Evolutionary conservation across 2,888 invertebrate genomes (phyloP).

Genomic region (Frankliniella intonsa): DNA sequence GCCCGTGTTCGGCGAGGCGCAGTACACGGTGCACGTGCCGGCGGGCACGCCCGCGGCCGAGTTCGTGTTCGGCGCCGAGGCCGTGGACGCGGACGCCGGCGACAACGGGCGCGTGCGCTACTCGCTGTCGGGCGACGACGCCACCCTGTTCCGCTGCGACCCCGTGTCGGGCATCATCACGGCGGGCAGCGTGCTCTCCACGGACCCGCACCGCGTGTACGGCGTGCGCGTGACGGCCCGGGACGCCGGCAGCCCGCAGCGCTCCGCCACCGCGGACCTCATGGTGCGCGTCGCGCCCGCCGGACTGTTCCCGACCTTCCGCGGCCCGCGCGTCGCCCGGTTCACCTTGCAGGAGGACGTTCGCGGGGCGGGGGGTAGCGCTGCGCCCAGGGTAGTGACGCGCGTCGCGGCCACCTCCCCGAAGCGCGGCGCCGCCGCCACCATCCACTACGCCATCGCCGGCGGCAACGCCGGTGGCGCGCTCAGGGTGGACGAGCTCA

Average conservation of each 20-base stretch:
- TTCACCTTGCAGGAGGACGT: slow-evolving; percentile 73
- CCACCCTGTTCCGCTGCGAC: slow-evolving; percentile 73
- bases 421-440: slow-evolving; percentile 65
- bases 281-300: slow-evolving; percentile 71
- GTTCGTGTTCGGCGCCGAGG: slow-evolving; percentile 87
- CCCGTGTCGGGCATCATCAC: slow-evolving; percentile 81
- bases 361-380: background rate
- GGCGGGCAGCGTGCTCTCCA: slow-evolving; percentile 61
- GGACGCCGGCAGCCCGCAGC: slow-evolving; percentile 68
- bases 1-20: slow-evolving; percentile 67
- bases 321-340: slow-evolving; percentile 61
- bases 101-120: slow-evolving; percentile 77
- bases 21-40: slow-evolving; percentile 75
- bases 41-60: slow-evolving; percentile 64
- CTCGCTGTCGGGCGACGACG: slow-evolving; percentile 69
- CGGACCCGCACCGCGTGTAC: slow-evolving; percentile 54
- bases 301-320: slow-evolving; percentile 74
- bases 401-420: slow-evolving; percentile 74
- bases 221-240: slow-evolving; percentile 72
- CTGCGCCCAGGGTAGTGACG: slow-evolving; percentile 72
- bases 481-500: slow-evolving; percentile 70
- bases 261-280: slow-evolving; percentile 69
- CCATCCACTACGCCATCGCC: slow-evolving; percentile 75
- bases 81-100: slow-evolving; percentile 76
- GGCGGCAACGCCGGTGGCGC: slow-evolving; percentile 91